These are phyloP conservation scores for Carassius auratus DNA, from an alignment of 2,113 vertebrate species.

Conservation along the genomic window DNA sequence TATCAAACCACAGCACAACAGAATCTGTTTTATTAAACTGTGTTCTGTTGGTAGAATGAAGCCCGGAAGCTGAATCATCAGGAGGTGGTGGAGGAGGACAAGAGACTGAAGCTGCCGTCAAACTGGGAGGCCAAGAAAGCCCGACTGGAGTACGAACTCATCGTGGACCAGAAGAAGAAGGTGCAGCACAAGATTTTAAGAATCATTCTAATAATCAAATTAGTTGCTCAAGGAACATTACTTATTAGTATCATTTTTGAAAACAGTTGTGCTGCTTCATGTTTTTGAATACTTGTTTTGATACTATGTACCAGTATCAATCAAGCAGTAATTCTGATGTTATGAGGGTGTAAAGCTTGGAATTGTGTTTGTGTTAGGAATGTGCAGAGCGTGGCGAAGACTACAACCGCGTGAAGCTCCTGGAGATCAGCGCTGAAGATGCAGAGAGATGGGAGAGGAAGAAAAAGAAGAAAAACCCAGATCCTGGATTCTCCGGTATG, in stretches of 20 bases:
- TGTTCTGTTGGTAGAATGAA: constrained; percentile 81
- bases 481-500: constrained; percentile 93
- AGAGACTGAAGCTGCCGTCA: constrained; percentile 85
- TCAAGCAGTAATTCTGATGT: not conserved
- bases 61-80: constrained; percentile 93
- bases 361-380: constrained; percentile 75
- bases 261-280: not conserved
- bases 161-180: constrained; percentile 90
- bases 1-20: not conserved
- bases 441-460: constrained; percentile 94
- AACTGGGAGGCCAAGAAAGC: constrained; percentile 98
- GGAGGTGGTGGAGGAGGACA: constrained; percentile 94
- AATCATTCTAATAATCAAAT: too few species aligned
- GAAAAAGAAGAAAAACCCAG: constrained; percentile 91
- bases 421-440: constrained; percentile 93
- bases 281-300: not conserved
- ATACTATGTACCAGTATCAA: not conserved
- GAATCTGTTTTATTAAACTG: not conserved
- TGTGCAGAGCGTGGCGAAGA: constrained; percentile 87
- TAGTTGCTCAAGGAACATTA: too few species aligned
- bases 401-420: constrained; percentile 87
- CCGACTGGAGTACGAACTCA: constrained; percentile 89
- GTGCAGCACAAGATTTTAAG: constrained; percentile 61
- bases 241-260: not conserved
- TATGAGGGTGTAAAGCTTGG: not conserved